Evolutionary conservation across 2,888 invertebrate species (phyloP).

Genomic region (Cactoblastis cactorum): DNA sequence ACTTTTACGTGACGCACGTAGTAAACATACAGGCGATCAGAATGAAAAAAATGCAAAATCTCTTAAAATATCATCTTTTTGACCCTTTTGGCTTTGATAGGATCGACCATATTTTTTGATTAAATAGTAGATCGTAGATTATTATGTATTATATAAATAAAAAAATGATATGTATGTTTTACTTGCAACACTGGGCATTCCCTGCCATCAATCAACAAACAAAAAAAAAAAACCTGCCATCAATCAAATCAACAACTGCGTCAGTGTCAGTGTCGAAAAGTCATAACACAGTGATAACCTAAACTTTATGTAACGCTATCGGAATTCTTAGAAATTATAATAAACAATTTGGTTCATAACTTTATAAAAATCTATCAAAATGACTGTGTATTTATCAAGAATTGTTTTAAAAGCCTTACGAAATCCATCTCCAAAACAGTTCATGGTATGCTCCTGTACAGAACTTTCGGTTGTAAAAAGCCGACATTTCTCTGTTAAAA

Average conservation of each 20-base stretch:
- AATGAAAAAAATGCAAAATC: no score
- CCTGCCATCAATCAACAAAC: no score
- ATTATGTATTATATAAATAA: no score
- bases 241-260: conserved; percentile 1
- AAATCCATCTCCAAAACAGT: conserved; percentile 32
- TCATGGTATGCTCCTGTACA: conserved; percentile 25
- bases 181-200: no score
- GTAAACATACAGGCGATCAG: no score
- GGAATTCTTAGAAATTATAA: not conserved
- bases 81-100: no score
- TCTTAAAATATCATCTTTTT: no score
- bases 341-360: not conserved
- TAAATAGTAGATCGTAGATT: no score
- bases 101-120: no score
- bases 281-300: conserved; percentile 34
- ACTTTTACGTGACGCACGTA: no score
- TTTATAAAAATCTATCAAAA: conserved; percentile 25
- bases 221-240: not conserved
- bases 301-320: conserved; percentile 39
- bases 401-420: conserved; percentile 45
- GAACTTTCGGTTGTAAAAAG: conserved; percentile 31
- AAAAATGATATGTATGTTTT: no score
- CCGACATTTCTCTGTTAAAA: conserved; percentile 33
- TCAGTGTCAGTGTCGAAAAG: conserved; percentile 9
- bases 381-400: conserved; percentile 67